These are phyloP conservation scores for Cryptoblepharus egeriae DNA, from an alignment of 2,797 vertebrate species.

Conservation along the genomic window DNA sequence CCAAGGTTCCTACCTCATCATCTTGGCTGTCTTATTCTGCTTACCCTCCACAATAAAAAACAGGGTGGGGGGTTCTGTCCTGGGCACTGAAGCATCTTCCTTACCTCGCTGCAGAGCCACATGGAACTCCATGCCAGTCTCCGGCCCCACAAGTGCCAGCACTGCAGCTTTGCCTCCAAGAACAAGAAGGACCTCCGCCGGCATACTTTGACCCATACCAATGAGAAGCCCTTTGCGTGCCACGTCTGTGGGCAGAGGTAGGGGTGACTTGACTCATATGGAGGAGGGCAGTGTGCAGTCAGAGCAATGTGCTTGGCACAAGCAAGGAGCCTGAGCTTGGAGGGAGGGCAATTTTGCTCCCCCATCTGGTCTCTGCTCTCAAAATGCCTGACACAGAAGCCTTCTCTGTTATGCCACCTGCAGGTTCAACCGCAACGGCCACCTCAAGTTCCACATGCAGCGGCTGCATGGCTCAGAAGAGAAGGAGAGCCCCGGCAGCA, in stretches of 20 bases:
- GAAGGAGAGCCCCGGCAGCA: conserved; percentile 57
- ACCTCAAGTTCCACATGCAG: conserved; percentile 97
- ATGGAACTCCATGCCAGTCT: conserved; percentile 91
- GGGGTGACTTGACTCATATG: accelerated
- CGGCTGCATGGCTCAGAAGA: conserved; percentile 90
- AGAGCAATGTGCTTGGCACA: not conserved
- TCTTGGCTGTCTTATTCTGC: no score
- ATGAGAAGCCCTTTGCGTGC: conserved; percentile 96
- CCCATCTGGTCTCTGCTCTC: accelerated
- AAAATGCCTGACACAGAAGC: accelerated
- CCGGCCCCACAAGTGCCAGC: conserved; percentile 93
- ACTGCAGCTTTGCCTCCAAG: conserved; percentile 97
- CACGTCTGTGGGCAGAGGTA: conserved; percentile 95
- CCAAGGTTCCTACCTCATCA: no score
- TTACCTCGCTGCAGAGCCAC: conserved; percentile 80
- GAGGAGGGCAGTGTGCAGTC: not conserved
- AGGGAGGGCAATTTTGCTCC: no score
- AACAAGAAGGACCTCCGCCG: conserved; percentile 98
- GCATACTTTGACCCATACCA: conserved; percentile 96
- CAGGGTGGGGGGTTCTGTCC: no score
- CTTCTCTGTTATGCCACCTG: not conserved
- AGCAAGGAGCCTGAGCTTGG: not conserved
- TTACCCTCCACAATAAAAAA: no score
- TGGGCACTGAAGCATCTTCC: not conserved
- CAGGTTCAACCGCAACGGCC: conserved; percentile 97